Percentiles rank a stretch among this genome's conserved stretches.
Evolutionary conservation across 2,888 invertebrate species (phyloP).

Genomic region (Meiosimyza decipiens): DNA sequence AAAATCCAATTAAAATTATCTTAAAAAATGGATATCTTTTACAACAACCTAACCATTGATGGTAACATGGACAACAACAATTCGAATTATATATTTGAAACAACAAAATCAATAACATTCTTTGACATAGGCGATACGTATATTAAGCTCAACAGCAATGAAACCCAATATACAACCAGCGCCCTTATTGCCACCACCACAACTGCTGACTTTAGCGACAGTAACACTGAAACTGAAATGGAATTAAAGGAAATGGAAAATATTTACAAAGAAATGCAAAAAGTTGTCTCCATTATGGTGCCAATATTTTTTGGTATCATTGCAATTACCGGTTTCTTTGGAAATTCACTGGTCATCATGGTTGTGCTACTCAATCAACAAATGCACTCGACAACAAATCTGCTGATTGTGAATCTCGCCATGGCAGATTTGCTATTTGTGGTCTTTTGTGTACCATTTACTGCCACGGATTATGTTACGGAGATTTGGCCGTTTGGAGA

Average conservation of each 20-base stretch:
- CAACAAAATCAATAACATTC: not conserved
- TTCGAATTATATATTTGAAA: not conserved
- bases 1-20: not conserved
- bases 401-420: slow-evolving; percentile 90
- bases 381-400: slow-evolving; percentile 93
- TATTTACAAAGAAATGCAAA: slow-evolving; percentile 42
- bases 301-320: slow-evolving; percentile 87
- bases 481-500: slow-evolving; percentile 90
- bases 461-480: slow-evolving; percentile 87
- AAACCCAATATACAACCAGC: not conserved
- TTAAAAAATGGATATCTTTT: not conserved
- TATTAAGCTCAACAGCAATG: not conserved
- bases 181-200: not conserved
- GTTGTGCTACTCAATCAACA: slow-evolving; percentile 88
- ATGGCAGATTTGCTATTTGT: slow-evolving; percentile 91
- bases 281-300: slow-evolving; percentile 71
- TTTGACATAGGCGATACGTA: not conserved
- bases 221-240: not conserved
- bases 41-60: not conserved
- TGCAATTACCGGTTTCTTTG: slow-evolving; percentile 84
- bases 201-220: not conserved
- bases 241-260: slow-evolving; percentile 39
- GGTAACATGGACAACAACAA: not conserved
- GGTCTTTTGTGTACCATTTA: slow-evolving; percentile 92
- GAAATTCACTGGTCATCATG: slow-evolving; percentile 88